A percentile compares a stretch with the other conserved stretches of the same genome.
These are phyloP conservation scores for Melangyna quadrimaculata DNA, from an alignment of 2,888 invertebrate genomes.

Conservation along the genomic window DNA sequence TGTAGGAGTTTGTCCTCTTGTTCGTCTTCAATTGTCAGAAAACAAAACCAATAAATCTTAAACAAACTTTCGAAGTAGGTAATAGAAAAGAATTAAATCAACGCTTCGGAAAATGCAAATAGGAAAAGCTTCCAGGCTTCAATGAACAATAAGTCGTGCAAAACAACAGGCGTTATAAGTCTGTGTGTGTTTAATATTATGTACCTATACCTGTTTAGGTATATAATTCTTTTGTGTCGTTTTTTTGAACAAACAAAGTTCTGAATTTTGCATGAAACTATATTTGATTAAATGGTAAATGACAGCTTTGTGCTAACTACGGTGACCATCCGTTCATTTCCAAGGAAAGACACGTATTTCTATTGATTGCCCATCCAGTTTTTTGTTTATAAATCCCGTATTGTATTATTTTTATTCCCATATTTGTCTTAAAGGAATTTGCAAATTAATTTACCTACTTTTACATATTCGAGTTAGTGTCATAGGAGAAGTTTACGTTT, in stretches of 20 bases:
- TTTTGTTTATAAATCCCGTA: too few species aligned
- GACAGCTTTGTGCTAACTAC: not conserved
- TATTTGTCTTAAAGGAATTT: too few species aligned
- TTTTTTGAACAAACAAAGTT: not conserved
- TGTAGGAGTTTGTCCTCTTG: not conserved
- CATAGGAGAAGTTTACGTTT: too few species aligned
- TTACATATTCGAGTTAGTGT: too few species aligned
- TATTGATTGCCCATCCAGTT: too few species aligned
- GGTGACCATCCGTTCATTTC: too few species aligned
- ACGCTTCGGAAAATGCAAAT: not conserved
- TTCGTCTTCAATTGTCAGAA: not conserved
- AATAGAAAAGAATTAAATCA: not conserved
- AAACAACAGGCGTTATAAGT: not conserved
- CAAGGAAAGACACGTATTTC: too few species aligned
- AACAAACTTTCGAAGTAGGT: not conserved
- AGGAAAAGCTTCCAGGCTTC: not conserved
- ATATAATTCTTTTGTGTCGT: too few species aligned
- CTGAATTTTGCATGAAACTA: not conserved
- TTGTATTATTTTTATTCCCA: too few species aligned
- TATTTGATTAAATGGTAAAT: not conserved
- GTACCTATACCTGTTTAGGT: too few species aligned
- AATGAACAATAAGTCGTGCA: not conserved
- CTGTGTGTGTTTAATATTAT: too few species aligned
- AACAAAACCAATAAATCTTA: not conserved
- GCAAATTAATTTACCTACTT: too few species aligned